Evolutionary conservation across 2,113 vertebrate genomes (phyloP), one percentile per base, ranked within the genome.

Genomic region (Circaetus gallicus): DNA sequence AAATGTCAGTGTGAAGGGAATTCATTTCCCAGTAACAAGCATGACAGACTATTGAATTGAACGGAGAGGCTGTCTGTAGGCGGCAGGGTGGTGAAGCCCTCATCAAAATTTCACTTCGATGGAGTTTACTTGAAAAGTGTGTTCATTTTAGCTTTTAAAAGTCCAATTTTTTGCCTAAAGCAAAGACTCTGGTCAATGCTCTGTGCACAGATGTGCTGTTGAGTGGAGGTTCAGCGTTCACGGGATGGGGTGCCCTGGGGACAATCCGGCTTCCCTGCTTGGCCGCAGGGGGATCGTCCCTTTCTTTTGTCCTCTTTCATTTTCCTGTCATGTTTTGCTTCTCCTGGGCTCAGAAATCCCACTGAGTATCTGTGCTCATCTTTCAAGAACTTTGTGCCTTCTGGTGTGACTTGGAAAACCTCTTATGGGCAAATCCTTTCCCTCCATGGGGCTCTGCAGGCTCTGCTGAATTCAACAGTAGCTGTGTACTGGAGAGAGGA

Each of bases 21-120:
- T 95, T 97, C 92, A 97, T 97, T 97, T 97, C 96, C 43, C 89
- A 81, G 91, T 97, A 97, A 95, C 95, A 92, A 96, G 96, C 94
- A 32, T 95, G 94, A 96, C 94, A 97, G 89, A 78, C 77, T 87
- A 63, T 81, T 78, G 96, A 95, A 93, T 61, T 9, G 71, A 91
- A 89, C 2, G 13, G 63, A 69, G 86, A 86, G 86, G 72, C 88
- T 94, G 94, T 95, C 95, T 97, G 96, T 84, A 96, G 95, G 93
- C 82, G 2, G 72, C 72, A 59, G 74, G 79, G 63, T 88, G 87
- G 91, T 82, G 76, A 89, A 92, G 73, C 76, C 77, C 89, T 96
- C 92, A 65, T 84, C 96, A 95, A 79, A 79, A 96, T 95, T 95
- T 96, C 86, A 47, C 69, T 96, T 67, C 5, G 8, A 16, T 34